Percentiles rank a stretch among this genome's conserved stretches.
phyloP scores from a whole-genome alignment of 2,113 vertebrate species.

The Chinchilla lanigera region DNA sequence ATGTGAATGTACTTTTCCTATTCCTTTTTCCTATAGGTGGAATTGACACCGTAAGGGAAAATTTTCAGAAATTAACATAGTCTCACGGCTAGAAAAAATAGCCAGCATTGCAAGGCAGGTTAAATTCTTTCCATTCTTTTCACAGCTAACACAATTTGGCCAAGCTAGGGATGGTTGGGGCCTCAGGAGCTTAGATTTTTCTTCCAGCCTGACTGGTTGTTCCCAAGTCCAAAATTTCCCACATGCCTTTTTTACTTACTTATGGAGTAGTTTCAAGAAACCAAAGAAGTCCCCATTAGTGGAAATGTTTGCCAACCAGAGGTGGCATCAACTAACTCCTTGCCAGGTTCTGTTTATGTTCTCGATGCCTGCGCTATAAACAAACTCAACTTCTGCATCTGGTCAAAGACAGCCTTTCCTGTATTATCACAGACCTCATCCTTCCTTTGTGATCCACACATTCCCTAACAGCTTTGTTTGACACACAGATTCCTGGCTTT shows the following conservation, averaged over 20 bases:
- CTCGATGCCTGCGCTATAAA: neutral
- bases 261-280: neutral
- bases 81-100: neutral
- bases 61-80: slow-evolving; percentile 37
- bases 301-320: neutral
- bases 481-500: neutral
- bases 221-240: slow-evolving; percentile 26
- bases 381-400: too few relatives aligned
- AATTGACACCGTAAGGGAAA: neutral
- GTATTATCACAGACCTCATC: accelerated
- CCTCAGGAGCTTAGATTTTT: slow-evolving; percentile 27
- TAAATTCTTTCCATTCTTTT: neutral
- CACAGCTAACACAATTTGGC: slow-evolving; percentile 19
- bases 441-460: neutral
- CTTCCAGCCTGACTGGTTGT: neutral
- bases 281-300: neutral
- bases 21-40: neutral
- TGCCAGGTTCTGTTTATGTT: neutral
- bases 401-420: neutral
- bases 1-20: neutral
- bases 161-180: neutral
- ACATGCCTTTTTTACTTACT: neutral
- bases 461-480: neutral
- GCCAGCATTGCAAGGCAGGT: neutral
- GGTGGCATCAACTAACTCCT: neutral